phyloP scores from a whole-genome alignment of 2,113 vertebrate species.

The Notechis scutatus region DNA sequence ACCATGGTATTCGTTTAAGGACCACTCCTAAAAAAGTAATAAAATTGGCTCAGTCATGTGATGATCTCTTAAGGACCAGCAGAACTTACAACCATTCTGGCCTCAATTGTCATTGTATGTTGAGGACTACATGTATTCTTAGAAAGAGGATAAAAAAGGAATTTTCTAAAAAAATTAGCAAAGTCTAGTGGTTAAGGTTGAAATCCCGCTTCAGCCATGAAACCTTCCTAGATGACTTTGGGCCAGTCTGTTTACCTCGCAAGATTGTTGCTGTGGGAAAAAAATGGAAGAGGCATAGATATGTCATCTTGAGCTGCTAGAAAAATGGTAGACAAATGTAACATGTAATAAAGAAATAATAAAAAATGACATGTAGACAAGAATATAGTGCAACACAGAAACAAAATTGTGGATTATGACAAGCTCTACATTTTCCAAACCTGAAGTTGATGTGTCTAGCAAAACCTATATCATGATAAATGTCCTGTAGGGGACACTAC shows the following conservation, averaged over 20 bases:
- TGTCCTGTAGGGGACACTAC: neutral
- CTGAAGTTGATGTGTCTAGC: neutral
- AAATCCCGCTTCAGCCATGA: neutral
- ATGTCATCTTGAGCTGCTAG: neutral
- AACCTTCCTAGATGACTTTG: neutral
- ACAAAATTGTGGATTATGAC: neutral
- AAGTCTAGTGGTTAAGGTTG: neutral
- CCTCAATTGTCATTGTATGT: neutral
- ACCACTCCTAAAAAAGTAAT: neutral
- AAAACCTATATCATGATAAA: neutral
- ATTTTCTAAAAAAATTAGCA: neutral
- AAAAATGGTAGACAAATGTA: neutral
- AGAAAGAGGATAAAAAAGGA: neutral
- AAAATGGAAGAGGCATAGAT: neutral
- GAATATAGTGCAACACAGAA: neutral
- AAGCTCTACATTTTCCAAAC: neutral
- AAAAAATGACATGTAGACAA: neutral
- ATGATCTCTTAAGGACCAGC: neutral
- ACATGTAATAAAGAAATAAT: neutral
- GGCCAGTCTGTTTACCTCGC: neutral
- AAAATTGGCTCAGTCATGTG: neutral
- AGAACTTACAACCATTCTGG: neutral
- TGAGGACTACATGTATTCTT: neutral
- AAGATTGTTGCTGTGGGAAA: neutral
- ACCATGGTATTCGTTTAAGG: neutral